A percentile compares a stretch with the other conserved stretches of the same genome.
phyloP scores from a whole-genome alignment of 1,140 invertebrate species.

The Pogonus chalceus region DNA sequence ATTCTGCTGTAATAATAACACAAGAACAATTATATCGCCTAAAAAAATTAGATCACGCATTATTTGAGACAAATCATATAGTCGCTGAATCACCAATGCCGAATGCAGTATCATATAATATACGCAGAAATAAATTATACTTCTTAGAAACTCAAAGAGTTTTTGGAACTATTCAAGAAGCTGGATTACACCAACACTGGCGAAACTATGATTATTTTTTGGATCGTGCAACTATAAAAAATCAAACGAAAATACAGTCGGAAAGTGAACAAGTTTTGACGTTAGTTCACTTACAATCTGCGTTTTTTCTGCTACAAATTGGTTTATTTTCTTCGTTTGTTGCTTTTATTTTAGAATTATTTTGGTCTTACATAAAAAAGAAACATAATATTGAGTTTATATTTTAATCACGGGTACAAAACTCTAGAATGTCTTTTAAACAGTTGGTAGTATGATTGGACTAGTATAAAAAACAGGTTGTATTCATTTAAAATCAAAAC shows the following conservation, averaged over 20 bases:
- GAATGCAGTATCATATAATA: constrained; percentile 3
- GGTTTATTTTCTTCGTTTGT: neutral
- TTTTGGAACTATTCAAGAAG: neutral
- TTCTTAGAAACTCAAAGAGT: neutral
- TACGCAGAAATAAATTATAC: neutral
- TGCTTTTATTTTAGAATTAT: neutral
- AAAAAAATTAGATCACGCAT: neutral
- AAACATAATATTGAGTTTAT: neutral
- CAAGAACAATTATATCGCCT: neutral
- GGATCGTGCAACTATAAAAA: neutral
- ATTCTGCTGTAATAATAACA: neutral
- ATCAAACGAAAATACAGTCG: neutral
- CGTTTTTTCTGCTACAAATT: neutral
- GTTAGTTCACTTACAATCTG: neutral
- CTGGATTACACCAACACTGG: neutral
- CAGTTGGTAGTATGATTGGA: no score
- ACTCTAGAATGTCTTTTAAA: no score
- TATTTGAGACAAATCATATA: neutral
- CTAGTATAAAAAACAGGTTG: no score
- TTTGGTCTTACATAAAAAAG: neutral
- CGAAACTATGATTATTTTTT: constrained; percentile 1
- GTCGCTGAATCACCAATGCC: neutral
- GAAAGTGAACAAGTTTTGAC: neutral
- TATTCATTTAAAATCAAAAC: no score
- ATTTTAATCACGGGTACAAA: no score